Evolutionary conservation across 2,888 invertebrate species (phyloP), one percentile per base, ranked within the genome.

Genomic region (Syrista parreyssii): DNA sequence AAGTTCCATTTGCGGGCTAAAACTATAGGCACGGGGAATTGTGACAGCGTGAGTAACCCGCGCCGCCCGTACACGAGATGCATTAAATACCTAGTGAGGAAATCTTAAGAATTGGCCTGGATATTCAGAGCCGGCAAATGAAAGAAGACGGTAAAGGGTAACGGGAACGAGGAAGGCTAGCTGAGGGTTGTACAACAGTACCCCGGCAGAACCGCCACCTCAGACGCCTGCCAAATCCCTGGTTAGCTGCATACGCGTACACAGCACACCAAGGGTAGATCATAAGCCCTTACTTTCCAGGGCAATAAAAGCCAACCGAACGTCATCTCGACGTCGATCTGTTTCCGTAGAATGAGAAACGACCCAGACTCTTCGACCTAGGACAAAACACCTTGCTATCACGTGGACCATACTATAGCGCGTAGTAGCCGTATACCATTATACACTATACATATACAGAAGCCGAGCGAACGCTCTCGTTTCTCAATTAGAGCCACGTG

Each of bases 1-100:
- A 90, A 90, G 88, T 89, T 87, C 88, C 88, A 88, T 90, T 89
- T 86, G 83, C 83, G 84, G 83, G 86, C 86, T 87, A 75, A 83
- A 83, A 83, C 83, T 81, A 55, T 9, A 79, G 82, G 73, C 79
- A 74, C 78, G 78, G 80, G 79, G 31, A 75, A 68, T n/a, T 68
- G 75, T 72, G 76, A 75, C 78, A 68, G 75, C 33, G 73, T 75
- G n/a, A 23, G 71, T 31, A 15, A 31, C 15, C 15, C 15, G 31
- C 32, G 12, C 71, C 71, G 23, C 6, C 23, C 6, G 2, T 15
- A 9, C 23, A 23, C 71, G 71, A 33, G 32, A 71, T 82, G 82
- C 84, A 75, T 86, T 88, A 87, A 89, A 89, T 88, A 85, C 85
- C 81, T 80, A 79, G 76, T 79, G 85, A 85, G 85, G 85, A 86